A percentile compares a stretch with the other conserved stretches of the same genome.
These are phyloP conservation scores for Fabriciana adippe DNA, from an alignment of 2,888 invertebrate genomes.

Conservation along the genomic window DNA sequence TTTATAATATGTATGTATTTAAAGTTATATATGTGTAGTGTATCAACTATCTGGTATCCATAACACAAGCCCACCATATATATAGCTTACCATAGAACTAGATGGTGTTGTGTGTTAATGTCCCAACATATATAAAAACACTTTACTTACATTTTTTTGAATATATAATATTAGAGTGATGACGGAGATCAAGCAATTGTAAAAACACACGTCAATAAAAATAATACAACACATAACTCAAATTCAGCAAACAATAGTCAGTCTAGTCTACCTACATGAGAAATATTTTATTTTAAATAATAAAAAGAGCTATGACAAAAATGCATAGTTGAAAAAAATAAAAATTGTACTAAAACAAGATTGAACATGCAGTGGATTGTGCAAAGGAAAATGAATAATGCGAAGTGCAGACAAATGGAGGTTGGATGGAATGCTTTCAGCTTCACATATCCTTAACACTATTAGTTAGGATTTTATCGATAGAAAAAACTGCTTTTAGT, in stretches of 20 bases:
- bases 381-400: conserved; percentile 21
- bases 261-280: not conserved
- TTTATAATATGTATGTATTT: too few species aligned
- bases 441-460: not conserved
- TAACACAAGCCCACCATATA: too few species aligned
- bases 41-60: too few species aligned
- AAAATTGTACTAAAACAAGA: conserved; percentile 8
- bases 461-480: not conserved
- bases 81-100: too few species aligned
- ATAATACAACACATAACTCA: too few species aligned
- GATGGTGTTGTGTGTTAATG: too few species aligned
- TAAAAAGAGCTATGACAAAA: not conserved
- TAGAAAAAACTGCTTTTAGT: not conserved
- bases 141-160: too few species aligned
- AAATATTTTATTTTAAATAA: not conserved
- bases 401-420: conserved; percentile 11
- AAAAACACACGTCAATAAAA: too few species aligned
- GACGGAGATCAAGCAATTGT: too few species aligned
- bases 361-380: conserved; percentile 16
- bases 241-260: not conserved
- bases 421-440: conserved; percentile 10
- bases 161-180: too few species aligned
- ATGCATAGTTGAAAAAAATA: conserved; percentile 5
- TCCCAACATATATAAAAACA: too few species aligned
- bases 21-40: too few species aligned